Evolutionary conservation across 2,797 vertebrate genomes (phyloP), one percentile per base, ranked within the genome.

Genomic region (Urophycis tenuis): DNA sequence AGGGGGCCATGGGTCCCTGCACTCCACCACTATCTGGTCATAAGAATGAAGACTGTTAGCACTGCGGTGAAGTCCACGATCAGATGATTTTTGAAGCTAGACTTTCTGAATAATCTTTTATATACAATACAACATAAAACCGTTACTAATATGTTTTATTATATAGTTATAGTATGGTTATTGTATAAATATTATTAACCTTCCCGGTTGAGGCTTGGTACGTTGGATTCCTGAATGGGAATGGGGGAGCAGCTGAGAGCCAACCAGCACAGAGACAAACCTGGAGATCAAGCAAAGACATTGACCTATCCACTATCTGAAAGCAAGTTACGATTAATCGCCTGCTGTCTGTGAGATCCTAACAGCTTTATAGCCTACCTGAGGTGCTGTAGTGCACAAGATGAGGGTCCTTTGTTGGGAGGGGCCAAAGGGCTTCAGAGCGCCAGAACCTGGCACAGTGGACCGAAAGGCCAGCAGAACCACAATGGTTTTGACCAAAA

Each of bases 401-500:
- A 93, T 91, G 22, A 92, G 79, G 22, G 74, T 80, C 78, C 91
- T 89, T 78, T 94, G 93, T 33, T 92, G 92, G 69, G 73, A 36
- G 10, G 91, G 89, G 3, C 92, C 91, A 80, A 94, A 94, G 72
- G 82, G 71, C 71, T 82, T 92, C 32, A 89, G 72, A 75, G 78
- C 73, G 30, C 73, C 87, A 25, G 86, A 84, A 0, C 85, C 83
- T 5, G 91, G 90, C 36, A 67, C 15, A 11, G 81, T 91, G 1
- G 89, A 76, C 5, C 74, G 77, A 75, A 94, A 94, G 10, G 91
- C 93, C 77, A 92, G 75, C 14, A 94, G 85, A 70, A 94, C 93
- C 29, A 93, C 92, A 31, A 94, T 90, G 12, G 91, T 92, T 81
- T 94, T 94, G 32, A 91, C 91, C 8, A 93, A 87, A 30, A 93